Percentiles rank a stretch among this genome's conserved stretches.
Evolutionary conservation across 2,888 invertebrate species (phyloP).

Genomic region (Mystacides longicornis): DNA sequence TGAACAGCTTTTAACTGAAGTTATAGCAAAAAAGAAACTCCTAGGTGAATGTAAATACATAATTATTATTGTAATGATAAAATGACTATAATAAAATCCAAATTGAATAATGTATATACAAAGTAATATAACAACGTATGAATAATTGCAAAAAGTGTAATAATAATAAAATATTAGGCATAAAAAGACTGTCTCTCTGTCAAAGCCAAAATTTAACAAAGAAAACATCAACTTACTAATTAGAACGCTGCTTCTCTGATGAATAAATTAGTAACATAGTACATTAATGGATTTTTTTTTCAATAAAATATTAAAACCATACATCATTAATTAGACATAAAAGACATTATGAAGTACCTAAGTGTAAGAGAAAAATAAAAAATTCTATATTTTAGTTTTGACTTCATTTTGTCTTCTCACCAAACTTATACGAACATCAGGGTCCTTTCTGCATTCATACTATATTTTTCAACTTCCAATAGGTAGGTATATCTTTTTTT

Average conservation of each 20-base stretch:
- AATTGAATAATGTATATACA: constrained; percentile 8
- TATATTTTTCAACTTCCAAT: too few species aligned
- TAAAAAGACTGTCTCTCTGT: background rate
- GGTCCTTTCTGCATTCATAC: too few species aligned
- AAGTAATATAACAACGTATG: constrained; percentile 2
- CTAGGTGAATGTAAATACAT: too few species aligned
- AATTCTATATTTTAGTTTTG: too few species aligned
- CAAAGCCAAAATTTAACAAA: background rate
- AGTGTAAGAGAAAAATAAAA: too few species aligned
- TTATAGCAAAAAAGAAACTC: background rate
- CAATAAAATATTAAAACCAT: background rate
- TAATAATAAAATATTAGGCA: background rate
- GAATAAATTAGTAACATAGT: background rate
- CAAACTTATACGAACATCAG: too few species aligned
- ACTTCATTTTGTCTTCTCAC: too few species aligned
- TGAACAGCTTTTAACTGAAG: background rate
- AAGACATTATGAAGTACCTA: too few species aligned
- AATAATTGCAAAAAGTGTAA: background rate
- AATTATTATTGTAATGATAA: too few species aligned
- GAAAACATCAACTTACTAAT: constrained; percentile 2
- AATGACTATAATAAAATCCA: constrained; percentile 3
- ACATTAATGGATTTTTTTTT: background rate
- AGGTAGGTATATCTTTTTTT: too few species aligned
- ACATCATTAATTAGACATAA: constrained; percentile 1
- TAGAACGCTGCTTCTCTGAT: background rate